These are phyloP conservation scores for Ptilorrhoa leucosticta DNA, from an alignment of 2,113 vertebrate species.

Conservation along the genomic window DNA sequence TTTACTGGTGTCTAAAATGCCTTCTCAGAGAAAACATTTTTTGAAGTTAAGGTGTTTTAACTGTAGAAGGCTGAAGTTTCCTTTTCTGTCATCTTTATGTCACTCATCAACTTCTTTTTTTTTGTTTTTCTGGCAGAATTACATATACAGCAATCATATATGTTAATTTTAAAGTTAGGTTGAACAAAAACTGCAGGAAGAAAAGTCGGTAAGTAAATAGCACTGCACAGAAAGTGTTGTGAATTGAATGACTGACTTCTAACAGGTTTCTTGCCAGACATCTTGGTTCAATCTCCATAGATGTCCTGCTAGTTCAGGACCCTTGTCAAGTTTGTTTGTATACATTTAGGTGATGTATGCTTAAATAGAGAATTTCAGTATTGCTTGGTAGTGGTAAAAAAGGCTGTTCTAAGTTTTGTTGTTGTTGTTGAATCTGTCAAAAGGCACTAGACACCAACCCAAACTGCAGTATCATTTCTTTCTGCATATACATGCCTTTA, in stretches of 20 bases:
- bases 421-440: neutral
- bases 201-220: neutral
- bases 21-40: neutral
- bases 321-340: neutral
- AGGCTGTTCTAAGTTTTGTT: neutral
- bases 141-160: accelerated
- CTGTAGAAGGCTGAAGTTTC: neutral
- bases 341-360: neutral
- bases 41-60: neutral
- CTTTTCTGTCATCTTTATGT: neutral
- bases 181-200: neutral
- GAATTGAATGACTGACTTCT: neutral
- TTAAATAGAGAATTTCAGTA: neutral
- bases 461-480: neutral
- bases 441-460: neutral
- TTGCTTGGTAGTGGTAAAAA: neutral
- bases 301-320: neutral
- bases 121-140: neutral
- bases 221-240: neutral
- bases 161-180: neutral
- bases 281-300: neutral
- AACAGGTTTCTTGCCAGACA: neutral
- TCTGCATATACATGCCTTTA: neutral
- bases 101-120: neutral
- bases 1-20: neutral